phyloP scores from a whole-genome alignment of 2,113 vertebrate genomes.

The Alligator sinensis region DNA sequence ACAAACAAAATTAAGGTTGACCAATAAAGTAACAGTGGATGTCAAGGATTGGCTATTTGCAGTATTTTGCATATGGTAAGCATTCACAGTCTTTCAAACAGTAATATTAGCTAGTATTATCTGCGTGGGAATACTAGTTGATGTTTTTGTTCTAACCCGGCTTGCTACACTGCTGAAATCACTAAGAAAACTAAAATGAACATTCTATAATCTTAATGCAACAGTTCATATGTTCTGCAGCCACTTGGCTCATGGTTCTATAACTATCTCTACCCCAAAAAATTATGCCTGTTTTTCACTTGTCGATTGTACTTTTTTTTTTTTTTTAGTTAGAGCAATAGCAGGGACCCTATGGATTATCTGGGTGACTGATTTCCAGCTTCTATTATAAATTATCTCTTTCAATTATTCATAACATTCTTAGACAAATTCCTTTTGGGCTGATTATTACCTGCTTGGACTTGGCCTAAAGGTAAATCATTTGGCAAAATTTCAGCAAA shows the following conservation, averaged over 20 bases:
- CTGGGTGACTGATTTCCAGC: neutral
- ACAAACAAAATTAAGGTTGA: neutral
- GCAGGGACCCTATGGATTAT: neutral
- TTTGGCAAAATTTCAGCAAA: neutral
- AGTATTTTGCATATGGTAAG: rapidly evolving
- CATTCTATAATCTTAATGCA: neutral
- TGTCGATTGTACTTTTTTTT: neutral
- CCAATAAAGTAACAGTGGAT: neutral
- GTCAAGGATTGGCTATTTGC: rapidly evolving
- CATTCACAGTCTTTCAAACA: neutral
- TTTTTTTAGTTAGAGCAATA: neutral
- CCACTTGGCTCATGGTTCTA: neutral
- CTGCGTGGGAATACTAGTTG: rapidly evolving
- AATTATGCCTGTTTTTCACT: neutral
- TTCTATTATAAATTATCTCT: neutral
- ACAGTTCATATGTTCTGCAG: neutral
- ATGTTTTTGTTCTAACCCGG: neutral
- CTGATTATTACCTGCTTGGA: neutral
- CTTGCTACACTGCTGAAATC: neutral
- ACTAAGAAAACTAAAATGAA: neutral
- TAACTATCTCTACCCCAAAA: neutral
- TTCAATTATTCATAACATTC: neutral
- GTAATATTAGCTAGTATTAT: neutral
- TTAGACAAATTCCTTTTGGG: neutral
- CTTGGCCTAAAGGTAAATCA: neutral